Evolutionary conservation across 2,113 vertebrate species (phyloP), one percentile per base, ranked within the genome.

Genomic region (Calonectris borealis): DNA sequence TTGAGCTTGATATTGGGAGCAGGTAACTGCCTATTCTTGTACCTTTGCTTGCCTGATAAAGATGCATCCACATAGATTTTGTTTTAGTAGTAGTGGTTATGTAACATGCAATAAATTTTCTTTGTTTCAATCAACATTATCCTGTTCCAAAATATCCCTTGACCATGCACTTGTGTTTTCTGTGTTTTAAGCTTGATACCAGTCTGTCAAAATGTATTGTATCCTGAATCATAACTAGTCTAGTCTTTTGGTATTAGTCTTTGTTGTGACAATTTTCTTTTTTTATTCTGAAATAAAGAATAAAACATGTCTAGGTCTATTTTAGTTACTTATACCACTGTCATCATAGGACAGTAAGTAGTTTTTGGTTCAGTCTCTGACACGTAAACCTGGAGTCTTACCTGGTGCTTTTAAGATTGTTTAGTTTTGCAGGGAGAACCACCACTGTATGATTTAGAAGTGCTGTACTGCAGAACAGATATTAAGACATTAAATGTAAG

Each of bases 201-300:
- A 27, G 4, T 58, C 38, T 93, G 54, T 88, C 42, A 85, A 66
- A 86, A 72, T 52, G 38, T 86, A 46, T 49, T 92, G 49, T 92
- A 52, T 32, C 61, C 13, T n/a, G 40, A 76, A 86, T 69, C 34
- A 3, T 49, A 71, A 69, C 34, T 79, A 94, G 34, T 32, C 12
- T 44, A 69, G 62, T 36, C 25, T 57, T 88, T 44, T 68, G 19
- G 15, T 69, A 83, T 48, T 90, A 42, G 31, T 54, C 7, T 29
- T 32, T 82, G 21, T 80, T 92, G 32, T 90, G 73, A 68, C 2
- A 42, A 29, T 84, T 76, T 81, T 62, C 32, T 75, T 70, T 3
- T 88, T 86, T 86, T 78, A 51, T 79, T 78, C 52, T 85, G 36
- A 86, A 93, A 91, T 86, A 91, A 95, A 76, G 11, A 42, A 68